phyloP scores from a whole-genome alignment of 2,888 invertebrate genomes.

The Cephus rjabovi region DNA sequence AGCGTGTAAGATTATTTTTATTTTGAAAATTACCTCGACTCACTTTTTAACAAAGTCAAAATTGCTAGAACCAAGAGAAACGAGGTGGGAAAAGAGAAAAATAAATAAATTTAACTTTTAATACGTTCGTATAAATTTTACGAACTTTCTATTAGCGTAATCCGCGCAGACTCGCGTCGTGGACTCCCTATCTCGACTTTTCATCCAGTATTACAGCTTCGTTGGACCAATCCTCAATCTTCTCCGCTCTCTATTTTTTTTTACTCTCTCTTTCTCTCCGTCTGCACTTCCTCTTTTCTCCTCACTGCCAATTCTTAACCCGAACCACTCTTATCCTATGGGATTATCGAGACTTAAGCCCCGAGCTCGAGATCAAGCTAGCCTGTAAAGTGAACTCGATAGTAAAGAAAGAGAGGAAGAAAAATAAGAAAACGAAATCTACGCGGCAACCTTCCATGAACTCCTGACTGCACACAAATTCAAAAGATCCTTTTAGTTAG shows the following conservation, averaged over 20 bases:
- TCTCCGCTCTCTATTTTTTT: neutral
- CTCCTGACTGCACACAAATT: neutral
- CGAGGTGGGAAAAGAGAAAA: no score
- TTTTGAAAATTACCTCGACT: neutral
- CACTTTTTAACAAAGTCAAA: neutral
- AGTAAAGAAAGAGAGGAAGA: neutral
- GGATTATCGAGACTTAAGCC: slow-evolving; percentile 45
- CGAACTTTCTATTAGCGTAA: slow-evolving; percentile 38
- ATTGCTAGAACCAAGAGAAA: neutral
- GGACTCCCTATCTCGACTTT: slow-evolving; percentile 29
- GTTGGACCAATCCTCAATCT: slow-evolving; percentile 15
- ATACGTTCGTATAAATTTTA: slow-evolving; percentile 26
- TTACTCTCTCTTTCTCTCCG: neutral
- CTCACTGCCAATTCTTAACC: slow-evolving; percentile 1
- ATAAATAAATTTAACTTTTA: slow-evolving; percentile 37
- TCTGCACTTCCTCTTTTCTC: neutral
- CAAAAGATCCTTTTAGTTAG: neutral
- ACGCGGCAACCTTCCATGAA: neutral
- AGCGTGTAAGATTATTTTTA: neutral
- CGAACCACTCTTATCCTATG: slow-evolving; percentile 25
- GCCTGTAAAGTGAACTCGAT: slow-evolving; percentile 1
- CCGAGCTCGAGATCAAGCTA: slow-evolving; percentile 30
- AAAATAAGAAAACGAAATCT: neutral
- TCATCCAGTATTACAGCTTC: slow-evolving; percentile 30
- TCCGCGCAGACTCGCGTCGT: slow-evolving; percentile 29